Conservation (phyloP, 2,113 vertebrate genomes). For the Ursus arctos region DNA sequence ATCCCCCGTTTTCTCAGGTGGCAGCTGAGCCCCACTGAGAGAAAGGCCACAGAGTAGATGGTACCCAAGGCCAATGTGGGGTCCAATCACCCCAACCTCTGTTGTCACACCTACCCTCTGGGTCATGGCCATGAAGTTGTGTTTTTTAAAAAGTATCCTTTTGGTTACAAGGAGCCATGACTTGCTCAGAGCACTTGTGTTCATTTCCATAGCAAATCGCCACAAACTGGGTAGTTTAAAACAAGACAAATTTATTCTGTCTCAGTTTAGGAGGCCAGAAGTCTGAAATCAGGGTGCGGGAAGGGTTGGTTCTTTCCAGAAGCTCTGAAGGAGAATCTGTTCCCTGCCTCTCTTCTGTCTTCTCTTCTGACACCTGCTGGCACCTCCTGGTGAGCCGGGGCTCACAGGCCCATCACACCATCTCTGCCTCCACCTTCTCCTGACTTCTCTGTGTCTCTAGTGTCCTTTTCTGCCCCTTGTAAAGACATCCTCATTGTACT, state of each 20-base stretch:
- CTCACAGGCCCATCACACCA: fast-evolving
- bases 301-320: not conserved
- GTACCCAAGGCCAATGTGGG: not conserved
- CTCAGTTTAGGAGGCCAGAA: not conserved
- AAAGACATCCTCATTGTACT: not conserved
- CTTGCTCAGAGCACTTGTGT: not conserved
- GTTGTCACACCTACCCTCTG: no score
- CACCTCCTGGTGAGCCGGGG: fast-evolving
- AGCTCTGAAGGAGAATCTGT: not conserved
- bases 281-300: not conserved
- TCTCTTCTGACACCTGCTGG: not conserved
- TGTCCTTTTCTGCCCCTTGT: not conserved
- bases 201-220: no score
- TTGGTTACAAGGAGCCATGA: not conserved
- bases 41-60: not conserved
- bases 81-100: not conserved
- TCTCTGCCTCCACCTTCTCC: not conserved
- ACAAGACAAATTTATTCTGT: not conserved
- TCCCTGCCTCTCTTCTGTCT: fast-evolving
- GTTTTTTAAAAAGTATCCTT: not conserved
- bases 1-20: fast-evolving
- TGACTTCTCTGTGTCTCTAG: not conserved
- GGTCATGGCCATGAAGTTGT: not conserved
- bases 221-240: not conserved
- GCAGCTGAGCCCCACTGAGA: not conserved